Conservation (phyloP, 2,888 invertebrate species). For the Troides aeacus region DNA sequence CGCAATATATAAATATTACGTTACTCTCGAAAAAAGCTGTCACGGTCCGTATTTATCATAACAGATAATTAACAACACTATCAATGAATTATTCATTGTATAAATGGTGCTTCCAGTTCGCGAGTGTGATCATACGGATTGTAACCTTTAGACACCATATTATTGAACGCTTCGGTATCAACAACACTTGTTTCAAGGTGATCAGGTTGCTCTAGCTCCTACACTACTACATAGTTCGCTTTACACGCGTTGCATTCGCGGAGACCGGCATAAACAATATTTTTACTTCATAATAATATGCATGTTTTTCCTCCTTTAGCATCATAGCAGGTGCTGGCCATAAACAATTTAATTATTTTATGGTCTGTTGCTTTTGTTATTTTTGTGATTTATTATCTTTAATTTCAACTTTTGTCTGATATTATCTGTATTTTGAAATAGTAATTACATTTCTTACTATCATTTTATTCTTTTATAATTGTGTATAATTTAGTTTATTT, state of each 20-base stretch:
- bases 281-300: background rate
- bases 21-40: background rate
- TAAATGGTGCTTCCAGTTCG: conserved; percentile 7
- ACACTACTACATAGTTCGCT: no score
- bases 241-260: conserved; percentile 13
- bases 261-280: conserved; percentile 3
- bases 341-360: background rate
- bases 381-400: background rate
- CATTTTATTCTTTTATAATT: no score
- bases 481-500: background rate
- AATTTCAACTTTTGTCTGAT: background rate
- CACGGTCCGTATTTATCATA: background rate
- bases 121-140: conserved; percentile 4
- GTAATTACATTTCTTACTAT: background rate
- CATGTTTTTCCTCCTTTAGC: background rate
- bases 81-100: background rate
- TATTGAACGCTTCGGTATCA: conserved; percentile 9
- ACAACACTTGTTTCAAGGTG: conserved; percentile 25
- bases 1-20: background rate
- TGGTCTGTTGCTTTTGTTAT: background rate
- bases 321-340: no score
- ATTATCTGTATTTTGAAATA: background rate
- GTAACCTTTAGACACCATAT: conserved; percentile 19
- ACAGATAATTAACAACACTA: background rate
- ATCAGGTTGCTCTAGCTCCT: conserved; percentile 19